Conservation (phyloP, 2,797 vertebrate genomes). For the Megalops cyprinoides region DNA sequence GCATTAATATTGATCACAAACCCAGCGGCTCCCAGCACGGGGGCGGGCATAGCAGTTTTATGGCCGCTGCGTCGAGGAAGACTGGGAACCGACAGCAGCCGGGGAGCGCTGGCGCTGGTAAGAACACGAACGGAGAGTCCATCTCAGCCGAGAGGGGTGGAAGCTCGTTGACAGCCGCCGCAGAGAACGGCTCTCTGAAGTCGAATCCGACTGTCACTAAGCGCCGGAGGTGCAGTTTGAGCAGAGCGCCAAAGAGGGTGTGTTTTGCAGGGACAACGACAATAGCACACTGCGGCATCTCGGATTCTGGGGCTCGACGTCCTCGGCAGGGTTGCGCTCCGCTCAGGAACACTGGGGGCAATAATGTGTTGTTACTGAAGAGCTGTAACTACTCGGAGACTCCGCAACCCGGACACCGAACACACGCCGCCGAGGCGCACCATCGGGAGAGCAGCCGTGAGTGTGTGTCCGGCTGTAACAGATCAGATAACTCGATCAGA, state of each 20-base stretch:
- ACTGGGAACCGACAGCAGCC: slow-evolving; percentile 32
- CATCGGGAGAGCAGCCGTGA: slow-evolving; percentile 26
- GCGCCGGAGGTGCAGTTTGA: slow-evolving; percentile 48
- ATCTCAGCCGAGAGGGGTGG: slow-evolving; percentile 27
- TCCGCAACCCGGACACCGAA: slow-evolving; percentile 1
- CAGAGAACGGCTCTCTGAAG: slow-evolving; percentile 39
- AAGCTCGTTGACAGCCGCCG: slow-evolving; percentile 34
- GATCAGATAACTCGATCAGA: slow-evolving; percentile 23
- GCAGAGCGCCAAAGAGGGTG: slow-evolving; percentile 48
- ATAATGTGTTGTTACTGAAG: slow-evolving; percentile 9
- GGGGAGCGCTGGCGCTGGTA: slow-evolving; percentile 26
- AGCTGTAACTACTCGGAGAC: slow-evolving; percentile 16
- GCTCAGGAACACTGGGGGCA: slow-evolving; percentile 13
- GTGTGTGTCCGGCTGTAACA: slow-evolving; percentile 30
- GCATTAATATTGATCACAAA: slow-evolving; percentile 46
- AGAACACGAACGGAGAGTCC: slow-evolving; percentile 35
- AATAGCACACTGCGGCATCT: slow-evolving; percentile 44
- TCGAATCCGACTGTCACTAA: slow-evolving; percentile 40
- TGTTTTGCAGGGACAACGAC: slow-evolving; percentile 43
- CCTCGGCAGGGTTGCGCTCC: slow-evolving; percentile 32
- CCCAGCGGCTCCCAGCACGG: slow-evolving; percentile 37
- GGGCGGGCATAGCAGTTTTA: slow-evolving; percentile 38
- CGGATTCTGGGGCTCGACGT: slow-evolving; percentile 26
- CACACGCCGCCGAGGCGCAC: slow-evolving; percentile 5
- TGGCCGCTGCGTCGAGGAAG: slow-evolving; percentile 38